Evolutionary conservation across 1,140 invertebrate genomes (phyloP).

Genomic region (Ceratitis capitata): DNA sequence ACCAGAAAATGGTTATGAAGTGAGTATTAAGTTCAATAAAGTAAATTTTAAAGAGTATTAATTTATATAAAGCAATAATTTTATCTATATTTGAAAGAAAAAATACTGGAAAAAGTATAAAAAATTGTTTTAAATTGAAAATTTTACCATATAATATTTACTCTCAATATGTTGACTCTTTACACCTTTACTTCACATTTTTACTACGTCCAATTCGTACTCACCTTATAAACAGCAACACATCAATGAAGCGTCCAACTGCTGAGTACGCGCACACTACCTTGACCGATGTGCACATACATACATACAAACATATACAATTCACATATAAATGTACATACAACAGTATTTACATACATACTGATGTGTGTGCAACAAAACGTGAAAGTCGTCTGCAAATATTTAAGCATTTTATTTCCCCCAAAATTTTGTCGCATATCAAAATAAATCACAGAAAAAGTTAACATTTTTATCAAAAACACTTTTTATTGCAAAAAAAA

Average conservation of each 20-base stretch:
- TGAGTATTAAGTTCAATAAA: too few relatives aligned
- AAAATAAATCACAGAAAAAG: neutral
- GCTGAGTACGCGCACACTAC: neutral
- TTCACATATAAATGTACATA: neutral
- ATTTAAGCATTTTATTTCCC: neutral
- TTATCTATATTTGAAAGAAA: too few relatives aligned
- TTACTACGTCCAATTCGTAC: neutral
- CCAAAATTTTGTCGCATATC: neutral
- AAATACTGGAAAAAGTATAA: too few relatives aligned
- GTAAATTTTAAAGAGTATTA: too few relatives aligned
- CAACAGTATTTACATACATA: neutral
- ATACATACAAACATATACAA: neutral
- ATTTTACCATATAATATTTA: too few relatives aligned
- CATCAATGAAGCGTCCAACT: neutral
- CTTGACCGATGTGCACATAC: conserved; percentile 18
- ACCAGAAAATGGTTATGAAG: too few relatives aligned
- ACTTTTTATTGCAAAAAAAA: neutral
- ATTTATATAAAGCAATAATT: too few relatives aligned
- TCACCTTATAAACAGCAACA: neutral
- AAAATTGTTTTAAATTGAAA: too few relatives aligned
- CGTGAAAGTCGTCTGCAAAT: conserved; percentile 7
- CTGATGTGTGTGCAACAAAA: neutral
- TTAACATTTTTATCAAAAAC: neutral
- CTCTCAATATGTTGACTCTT: too few relatives aligned
- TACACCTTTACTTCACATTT: neutral